Conservation (phyloP, 2,888 invertebrate species). For the Drosophila incognita region DNA sequence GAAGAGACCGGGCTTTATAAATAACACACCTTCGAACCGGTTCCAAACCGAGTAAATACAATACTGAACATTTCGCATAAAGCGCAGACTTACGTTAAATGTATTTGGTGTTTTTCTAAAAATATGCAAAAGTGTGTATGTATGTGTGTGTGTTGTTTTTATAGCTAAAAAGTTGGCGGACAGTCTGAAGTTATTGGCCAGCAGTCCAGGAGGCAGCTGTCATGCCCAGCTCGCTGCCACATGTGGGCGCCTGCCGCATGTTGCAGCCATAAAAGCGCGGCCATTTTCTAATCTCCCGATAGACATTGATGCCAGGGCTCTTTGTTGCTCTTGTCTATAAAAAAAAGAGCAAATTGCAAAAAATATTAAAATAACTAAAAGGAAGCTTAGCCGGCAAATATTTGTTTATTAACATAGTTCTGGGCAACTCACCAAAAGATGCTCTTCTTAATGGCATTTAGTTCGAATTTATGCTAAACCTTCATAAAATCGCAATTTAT, state of each 20-base stretch:
- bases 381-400: not conserved
- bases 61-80: slow-evolving; percentile 18
- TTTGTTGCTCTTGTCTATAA: slow-evolving; percentile 83
- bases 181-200: slow-evolving; percentile 59
- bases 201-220: slow-evolving; percentile 73
- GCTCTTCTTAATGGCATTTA: not conserved
- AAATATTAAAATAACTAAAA: not conserved
- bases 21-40: slow-evolving; percentile 55
- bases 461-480: not conserved
- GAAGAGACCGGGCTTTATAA: slow-evolving; percentile 36
- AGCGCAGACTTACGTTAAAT: slow-evolving; percentile 16
- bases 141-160: slow-evolving; percentile 10
- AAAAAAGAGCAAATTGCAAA: not conserved
- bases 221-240: slow-evolving; percentile 83
- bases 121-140: slow-evolving; percentile 7
- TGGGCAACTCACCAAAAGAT: not conserved
- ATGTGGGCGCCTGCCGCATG: slow-evolving; percentile 69
- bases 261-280: slow-evolving; percentile 85
- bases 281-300: slow-evolving; percentile 85
- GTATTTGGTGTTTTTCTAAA: slow-evolving; percentile 38
- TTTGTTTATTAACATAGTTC: not conserved
- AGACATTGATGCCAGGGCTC: slow-evolving; percentile 86
- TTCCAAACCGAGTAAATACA: slow-evolving; percentile 32
- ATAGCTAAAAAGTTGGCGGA: slow-evolving; percentile 34
- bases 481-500: not conserved